Percentiles rank a stretch among this genome's conserved stretches.
phyloP scores from a whole-genome alignment of 2,888 invertebrate genomes.

The Lymantria dispar region DNA sequence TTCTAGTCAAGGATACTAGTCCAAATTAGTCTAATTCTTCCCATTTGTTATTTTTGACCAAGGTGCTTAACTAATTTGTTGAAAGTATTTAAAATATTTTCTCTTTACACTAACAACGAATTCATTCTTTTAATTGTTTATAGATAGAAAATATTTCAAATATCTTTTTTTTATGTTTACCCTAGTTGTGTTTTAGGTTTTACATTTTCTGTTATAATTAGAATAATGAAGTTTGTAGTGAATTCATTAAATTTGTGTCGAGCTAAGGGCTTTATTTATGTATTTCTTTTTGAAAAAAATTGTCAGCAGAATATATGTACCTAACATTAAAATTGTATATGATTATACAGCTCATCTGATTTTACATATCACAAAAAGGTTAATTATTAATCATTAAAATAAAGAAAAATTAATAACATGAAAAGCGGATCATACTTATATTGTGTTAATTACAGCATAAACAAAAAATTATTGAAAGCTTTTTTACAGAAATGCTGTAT shows the following conservation, averaged over 20 bases:
- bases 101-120: slow-evolving; percentile 1
- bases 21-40: slow-evolving; percentile 29
- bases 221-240: too few relatives aligned
- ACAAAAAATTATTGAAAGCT: background rate
- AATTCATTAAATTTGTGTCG: too few relatives aligned
- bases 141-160: slow-evolving; percentile 2
- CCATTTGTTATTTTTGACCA: slow-evolving; percentile 23
- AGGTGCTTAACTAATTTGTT: slow-evolving; percentile 30
- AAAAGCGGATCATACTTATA: too few relatives aligned
- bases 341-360: slow-evolving; percentile 15
- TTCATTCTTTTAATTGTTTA: background rate
- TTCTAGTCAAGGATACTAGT: slow-evolving; percentile 25
- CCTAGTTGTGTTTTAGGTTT: slow-evolving; percentile 2
- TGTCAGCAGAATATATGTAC: too few relatives aligned
- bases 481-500: too few relatives aligned
- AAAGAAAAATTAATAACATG: too few relatives aligned
- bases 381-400: background rate
- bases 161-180: slow-evolving; percentile 1
- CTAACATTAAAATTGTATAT: too few relatives aligned
- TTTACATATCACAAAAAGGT: slow-evolving; percentile 26
- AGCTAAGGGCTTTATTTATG: too few relatives aligned
- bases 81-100: slow-evolving; percentile 9
- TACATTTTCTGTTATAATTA: background rate
- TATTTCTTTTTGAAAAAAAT: too few relatives aligned
- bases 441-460: slow-evolving; percentile 6